These are phyloP conservation scores for Siniperca chuatsi DNA, from an alignment of 2,113 vertebrate genomes.

Conservation along the genomic window DNA sequence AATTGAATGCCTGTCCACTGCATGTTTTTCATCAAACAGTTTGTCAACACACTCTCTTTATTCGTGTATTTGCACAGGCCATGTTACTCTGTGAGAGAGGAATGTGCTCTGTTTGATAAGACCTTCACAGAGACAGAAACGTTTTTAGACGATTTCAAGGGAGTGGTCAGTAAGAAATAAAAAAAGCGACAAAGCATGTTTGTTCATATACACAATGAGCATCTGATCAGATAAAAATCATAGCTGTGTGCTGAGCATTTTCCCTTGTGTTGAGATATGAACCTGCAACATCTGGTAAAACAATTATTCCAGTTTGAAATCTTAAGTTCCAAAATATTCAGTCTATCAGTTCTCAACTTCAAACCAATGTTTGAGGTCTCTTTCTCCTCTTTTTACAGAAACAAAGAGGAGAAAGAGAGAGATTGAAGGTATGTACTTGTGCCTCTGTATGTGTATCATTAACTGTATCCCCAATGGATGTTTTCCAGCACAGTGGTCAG, in stretches of 20 bases:
- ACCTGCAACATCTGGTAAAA: constrained; percentile 27
- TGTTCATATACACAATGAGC: neutral
- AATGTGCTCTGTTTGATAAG: constrained; percentile 44
- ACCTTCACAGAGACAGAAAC: neutral
- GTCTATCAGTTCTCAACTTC: constrained; percentile 9
- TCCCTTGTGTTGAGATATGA: constrained; percentile 9
- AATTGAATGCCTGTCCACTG: neutral
- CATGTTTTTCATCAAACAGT: constrained; percentile 12
- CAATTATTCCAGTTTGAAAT: constrained; percentile 16
- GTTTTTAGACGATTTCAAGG: neutral
- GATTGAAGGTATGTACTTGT: neutral
- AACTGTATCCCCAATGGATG: constrained; percentile 22
- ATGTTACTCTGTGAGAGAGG: constrained; percentile 14
- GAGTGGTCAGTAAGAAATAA: neutral
- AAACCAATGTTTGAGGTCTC: constrained; percentile 8
- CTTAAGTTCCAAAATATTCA: constrained; percentile 35
- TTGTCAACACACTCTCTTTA: neutral
- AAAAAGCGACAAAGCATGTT: neutral
- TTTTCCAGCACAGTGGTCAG: constrained; percentile 23
- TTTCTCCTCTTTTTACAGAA: neutral
- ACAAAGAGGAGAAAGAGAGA: neutral
- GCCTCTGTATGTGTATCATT: constrained; percentile 13
- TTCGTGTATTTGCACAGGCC: neutral
- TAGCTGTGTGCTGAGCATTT: neutral
- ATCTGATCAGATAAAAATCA: constrained; percentile 10